Base-by-base conservation (phyloP, 1,140 invertebrate genomes). In the Hermatobates lingyangjiaoensis region DNA sequence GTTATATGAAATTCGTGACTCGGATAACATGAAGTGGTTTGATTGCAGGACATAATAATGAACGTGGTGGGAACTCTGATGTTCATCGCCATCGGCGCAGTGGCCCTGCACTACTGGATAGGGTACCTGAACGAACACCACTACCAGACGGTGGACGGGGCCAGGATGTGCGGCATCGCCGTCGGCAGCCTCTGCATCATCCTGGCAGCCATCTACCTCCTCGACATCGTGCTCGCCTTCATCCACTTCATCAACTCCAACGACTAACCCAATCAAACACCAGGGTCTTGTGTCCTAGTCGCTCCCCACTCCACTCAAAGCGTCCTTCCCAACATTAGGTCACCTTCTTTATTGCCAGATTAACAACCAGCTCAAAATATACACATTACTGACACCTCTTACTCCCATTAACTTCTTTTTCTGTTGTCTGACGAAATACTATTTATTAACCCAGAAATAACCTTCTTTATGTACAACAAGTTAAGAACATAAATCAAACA, bases 51-150 rank as follows among this genome's bases (percentile, higher is more conserved):
- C 64, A 77, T 85, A 45, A 75, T 88, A 48, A 88, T 88, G 85
- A 87, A 87, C 64, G 79, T 87, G 51, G 72, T 85, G 40, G 84
- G 84, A 10, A 77, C 81, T 48, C 78, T 88, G 61, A 69, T 88
- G 69, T 89, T 83, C 72, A 67, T 87, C 3, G 80, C 81, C 0
- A 80, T 87, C 3, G 85, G 84, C 1, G 85, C 80, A 1, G 81
- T 81, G 21, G 83, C 83, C 0, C 68, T 88, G 20, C 84, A 89
- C 65, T 89, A 87, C 65, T 89, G 86, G 86, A 75, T 78, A 50
- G 84, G 84, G 7, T 87, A 86, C 66, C 73, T 79, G 62, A 71
- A 74, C 18, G 81, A 84, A 57, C 74, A 84, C 58, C 80, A 83
- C 57, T 83, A 74, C 63, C 66, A 74, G 25, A 69, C 74, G 44